Base-by-base conservation (phyloP, 2,113 vertebrate species). In the Muntiacus reevesi region DNA sequence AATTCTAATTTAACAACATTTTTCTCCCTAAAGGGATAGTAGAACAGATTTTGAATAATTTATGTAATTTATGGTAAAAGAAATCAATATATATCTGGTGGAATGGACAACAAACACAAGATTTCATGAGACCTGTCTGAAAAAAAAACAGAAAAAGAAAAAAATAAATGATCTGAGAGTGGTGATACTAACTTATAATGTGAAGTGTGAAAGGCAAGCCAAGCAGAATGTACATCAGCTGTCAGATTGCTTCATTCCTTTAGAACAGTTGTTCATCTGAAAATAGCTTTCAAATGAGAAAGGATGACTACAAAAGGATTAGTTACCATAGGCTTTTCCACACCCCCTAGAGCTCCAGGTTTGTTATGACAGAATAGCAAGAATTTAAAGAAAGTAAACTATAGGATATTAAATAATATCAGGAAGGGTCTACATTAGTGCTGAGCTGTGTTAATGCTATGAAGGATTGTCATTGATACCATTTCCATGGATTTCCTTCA, bases 281-380 rank as follows among this genome's bases (percentile, higher is more conserved):
- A 99, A 99, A 99, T 99, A 99, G 99, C 99, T 97, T 98, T 98
- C 99, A 98, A 99, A 99, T 98, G 98, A 99, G 98, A 98, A 98
- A 98, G 98, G 98, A 98, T 98, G 99, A 99, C 99, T 99, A 99
- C 99, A 99, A 99, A 99, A 99, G 99, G 99, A 99, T 99, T 99
- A 98, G 99, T 99, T 99, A 98, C 99, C 99, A 98, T 99, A 98
- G 98, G 98, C 98, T 97, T 98, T 98, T 98, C 99, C 98, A 98
- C 98, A 98, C 98, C 98, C 94, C 43, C 28, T 23, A 27, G 82
- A 67, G 91, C 91, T 98, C 98, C 98, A 97, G 97, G 98, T 99
- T 99, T 99, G 99, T 99, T 99, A 99, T 98, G 99, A 98, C 97
- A 98, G 98, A 97, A 97, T 84, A 98, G 95, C 79, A 97, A 97